Base-by-base conservation (phyloP, 2,113 vertebrate genomes). In the Mastomys natalensis region DNA sequence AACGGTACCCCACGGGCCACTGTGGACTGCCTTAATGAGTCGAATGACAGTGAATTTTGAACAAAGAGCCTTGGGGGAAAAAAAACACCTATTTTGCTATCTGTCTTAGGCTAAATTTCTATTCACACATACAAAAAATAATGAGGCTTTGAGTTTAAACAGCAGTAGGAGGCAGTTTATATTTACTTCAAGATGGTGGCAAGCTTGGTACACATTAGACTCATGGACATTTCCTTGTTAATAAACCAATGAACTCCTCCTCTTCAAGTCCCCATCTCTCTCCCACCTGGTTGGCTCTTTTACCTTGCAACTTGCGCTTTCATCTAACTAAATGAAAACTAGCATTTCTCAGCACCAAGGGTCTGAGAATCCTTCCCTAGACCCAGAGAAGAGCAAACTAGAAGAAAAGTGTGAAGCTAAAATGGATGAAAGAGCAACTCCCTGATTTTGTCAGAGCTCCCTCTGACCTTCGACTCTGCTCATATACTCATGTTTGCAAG, bases 1-100 rank as follows among this genome's bases (percentile, higher is more conserved):
- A 96, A 95, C 90, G n/a, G 24, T 45, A 87, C 58, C 86, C 48
- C 53, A 86, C 29, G 82, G 90, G 92, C 89, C 73, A 62, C 60
- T 89, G 11, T 48, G 31, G 40, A 26, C 21, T 84, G 55, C 70
- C 87, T 92, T 97, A 97, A 97, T 96, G 95, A 98, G 88, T 94
- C 78, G 94, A 96, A 95, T 91, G 77, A 82, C 88, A 96, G 95
- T 68, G 88, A 91, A 40, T 93, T 85, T 76, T 94, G 66, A 95
- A 96, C 55, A 97, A 94, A 93, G 74, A 90, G 40, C 72, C 72
- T 93, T 90, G 91, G n/a, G 8, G 4, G 8, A 40, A 60, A 92
- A 95, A 58, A 2, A 3, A 29, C 53, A 48, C 26, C 68, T 95
- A 90, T n/a, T 12, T 91, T 87, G 40, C 58, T 76, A 81, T 82